A percentile compares a stretch with the other conserved stretches of the same genome.
phyloP scores from a whole-genome alignment of 2,113 vertebrate species.

The Melanotaenia duboulayi region DNA sequence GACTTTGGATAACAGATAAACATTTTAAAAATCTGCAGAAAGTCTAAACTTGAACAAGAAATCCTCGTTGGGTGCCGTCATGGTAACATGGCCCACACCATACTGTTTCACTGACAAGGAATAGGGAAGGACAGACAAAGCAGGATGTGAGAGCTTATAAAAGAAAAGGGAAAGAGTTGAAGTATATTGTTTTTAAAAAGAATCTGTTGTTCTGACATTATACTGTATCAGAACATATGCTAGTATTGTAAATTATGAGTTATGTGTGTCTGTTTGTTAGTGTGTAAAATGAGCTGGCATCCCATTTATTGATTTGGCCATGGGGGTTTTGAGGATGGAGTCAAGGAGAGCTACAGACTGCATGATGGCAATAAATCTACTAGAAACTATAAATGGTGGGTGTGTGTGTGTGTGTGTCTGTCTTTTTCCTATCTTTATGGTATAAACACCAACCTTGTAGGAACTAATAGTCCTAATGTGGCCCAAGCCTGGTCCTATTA shows the following conservation, averaged over 20 bases:
- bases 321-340: slow-evolving; percentile 52
- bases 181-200: background rate
- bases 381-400: slow-evolving; percentile 23
- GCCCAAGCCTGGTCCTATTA: background rate
- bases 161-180: slow-evolving; percentile 11
- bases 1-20: background rate
- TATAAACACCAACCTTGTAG: background rate
- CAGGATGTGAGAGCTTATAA: slow-evolving; percentile 13
- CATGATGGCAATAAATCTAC: slow-evolving; percentile 61
- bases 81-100: slow-evolving; percentile 21
- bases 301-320: slow-evolving; percentile 63
- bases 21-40: background rate
- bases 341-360: slow-evolving; percentile 50
- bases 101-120: slow-evolving; percentile 40
- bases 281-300: slow-evolving; percentile 56
- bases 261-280: slow-evolving; percentile 7
- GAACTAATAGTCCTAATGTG: background rate
- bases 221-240: background rate
- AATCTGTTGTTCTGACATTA: background rate
- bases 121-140: background rate
- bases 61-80: slow-evolving; percentile 10
- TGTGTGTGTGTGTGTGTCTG: background rate
- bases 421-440: background rate
- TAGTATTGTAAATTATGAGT: slow-evolving; percentile 10
- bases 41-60: slow-evolving; percentile 24